A percentile compares a stretch with the other conserved stretches of the same genome.
Conservation (phyloP, 2,113 vertebrate species). For the Notothenia rossii region DNA sequence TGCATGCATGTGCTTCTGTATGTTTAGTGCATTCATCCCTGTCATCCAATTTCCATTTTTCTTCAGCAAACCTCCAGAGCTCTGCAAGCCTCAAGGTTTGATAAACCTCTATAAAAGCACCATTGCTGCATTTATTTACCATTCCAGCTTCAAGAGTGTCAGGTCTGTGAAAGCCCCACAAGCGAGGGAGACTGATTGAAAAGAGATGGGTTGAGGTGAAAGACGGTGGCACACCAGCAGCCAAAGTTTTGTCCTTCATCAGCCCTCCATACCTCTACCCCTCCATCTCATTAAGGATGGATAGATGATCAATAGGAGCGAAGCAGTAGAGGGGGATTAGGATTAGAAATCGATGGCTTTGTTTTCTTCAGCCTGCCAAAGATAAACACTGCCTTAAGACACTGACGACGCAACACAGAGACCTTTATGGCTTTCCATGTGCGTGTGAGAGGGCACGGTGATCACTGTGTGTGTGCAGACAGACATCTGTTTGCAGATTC, state of each 20-base stretch:
- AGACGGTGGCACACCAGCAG: not conserved
- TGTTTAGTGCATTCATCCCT: constrained; percentile 45
- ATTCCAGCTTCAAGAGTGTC: constrained; percentile 13
- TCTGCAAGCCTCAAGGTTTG: constrained; percentile 42
- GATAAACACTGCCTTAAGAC: constrained; percentile 81
- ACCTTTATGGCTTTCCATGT: constrained; percentile 49
- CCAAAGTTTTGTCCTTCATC: constrained; percentile 77
- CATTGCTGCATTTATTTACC: constrained; percentile 33
- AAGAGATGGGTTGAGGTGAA: constrained; percentile 29
- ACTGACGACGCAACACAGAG: constrained; percentile 56
- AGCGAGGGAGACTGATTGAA: constrained; percentile 45
- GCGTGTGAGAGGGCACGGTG: constrained; percentile 53
- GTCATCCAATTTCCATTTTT: constrained; percentile 55
- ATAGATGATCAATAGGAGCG: constrained; percentile 80
- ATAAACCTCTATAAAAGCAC: constrained; percentile 46
- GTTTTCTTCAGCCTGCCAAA: constrained; percentile 75
- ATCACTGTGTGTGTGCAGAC: constrained; percentile 40
- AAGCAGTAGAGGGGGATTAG: constrained; percentile 79
- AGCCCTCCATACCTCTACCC: constrained; percentile 63
- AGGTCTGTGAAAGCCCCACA: constrained; percentile 13
- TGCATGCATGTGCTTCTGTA: constrained; percentile 28
- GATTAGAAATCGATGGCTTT: constrained; percentile 84
- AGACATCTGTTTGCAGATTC: constrained; percentile 63
- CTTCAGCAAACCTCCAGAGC: constrained; percentile 21
- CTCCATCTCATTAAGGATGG: constrained; percentile 76